These are phyloP conservation scores for Plumapathes pennacea DNA, from an alignment of 92 coral and sea anemone species.

Conservation along the genomic window DNA sequence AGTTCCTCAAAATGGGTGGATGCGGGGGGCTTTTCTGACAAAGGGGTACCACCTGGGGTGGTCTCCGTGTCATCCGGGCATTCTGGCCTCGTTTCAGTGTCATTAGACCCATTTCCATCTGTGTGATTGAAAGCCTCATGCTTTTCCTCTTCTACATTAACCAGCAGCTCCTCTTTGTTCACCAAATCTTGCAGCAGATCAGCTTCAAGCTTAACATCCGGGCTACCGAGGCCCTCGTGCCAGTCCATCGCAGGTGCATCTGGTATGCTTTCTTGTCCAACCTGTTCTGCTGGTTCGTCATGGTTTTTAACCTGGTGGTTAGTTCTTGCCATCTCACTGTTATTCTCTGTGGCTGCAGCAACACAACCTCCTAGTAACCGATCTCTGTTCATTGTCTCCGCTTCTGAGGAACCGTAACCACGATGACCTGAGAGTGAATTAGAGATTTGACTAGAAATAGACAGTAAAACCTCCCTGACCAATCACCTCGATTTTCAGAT, in stretches of 20 bases:
- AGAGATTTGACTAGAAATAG: not conserved
- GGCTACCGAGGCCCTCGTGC: conserved; percentile 9
- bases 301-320: no score
- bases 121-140: no score
- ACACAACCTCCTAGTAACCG: conserved; percentile 5
- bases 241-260: conserved; percentile 35
- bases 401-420: conserved; percentile 85
- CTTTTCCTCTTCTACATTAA: conserved; percentile 24
- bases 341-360: no score
- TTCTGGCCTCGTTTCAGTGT: no score
- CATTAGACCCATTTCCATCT: no score
- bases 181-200: conserved; percentile 7
- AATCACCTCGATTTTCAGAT: no score
- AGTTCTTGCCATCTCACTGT: no score
- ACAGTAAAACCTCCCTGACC: no score
- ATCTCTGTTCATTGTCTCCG: conserved; percentile 39
- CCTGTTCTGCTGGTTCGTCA: conserved; percentile 1
- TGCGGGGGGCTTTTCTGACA: no score
- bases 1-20: no score
- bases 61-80: no score
- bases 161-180: conserved; percentile 28
- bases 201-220: conserved; percentile 4
- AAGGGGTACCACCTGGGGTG: no score
- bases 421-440: conserved; percentile 71
- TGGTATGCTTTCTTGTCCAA: conserved; percentile 6